Base-by-base conservation (phyloP, 1,140 invertebrate genomes). In the Oscheius sp. region DNA sequence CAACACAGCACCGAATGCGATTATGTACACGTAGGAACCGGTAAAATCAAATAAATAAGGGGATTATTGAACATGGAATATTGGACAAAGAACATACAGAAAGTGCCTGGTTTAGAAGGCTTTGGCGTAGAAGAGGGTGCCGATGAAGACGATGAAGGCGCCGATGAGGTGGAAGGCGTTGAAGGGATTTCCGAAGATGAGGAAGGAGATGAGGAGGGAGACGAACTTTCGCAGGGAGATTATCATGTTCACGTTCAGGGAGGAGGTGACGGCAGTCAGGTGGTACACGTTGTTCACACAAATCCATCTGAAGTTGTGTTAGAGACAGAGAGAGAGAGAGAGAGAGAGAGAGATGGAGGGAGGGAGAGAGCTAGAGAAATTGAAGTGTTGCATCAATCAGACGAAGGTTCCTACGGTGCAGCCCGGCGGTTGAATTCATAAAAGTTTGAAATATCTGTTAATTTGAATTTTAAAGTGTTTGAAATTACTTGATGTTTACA, bases 161-260 rank as follows among this genome's bases (percentile, higher is more conserved):
- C 94, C 95, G 46, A 93, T 81, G 93, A 94, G 97, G 84, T 99
- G 95, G 49, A 89, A 88, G 0, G 90, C 3, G 0, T 94, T 97
- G 82, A 99, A 98, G 2, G 91, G 90, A 87, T 98, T 97, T 73
- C 90, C 87, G 84, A 99, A 99, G 84, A 97, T 96, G 31, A 93
- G 79, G 79, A 98, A 95, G 2, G 95, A 98, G 83, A 99, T 91
- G 23, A 98, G 85, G 38, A 99, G 86, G 15, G 93, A 96, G 3
- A 93, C 87, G 84, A 98, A 99, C 85, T 98, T 98, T 35, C 96
- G 87, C 58, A 98, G 85, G 0, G 96, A 97, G n/a, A 98, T 90
- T 2, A 97, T 92, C 73, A 98, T 87, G 0, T 94, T 98, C 0
- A 98, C 94, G 0, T 93, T 94, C 13, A 99, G 85, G 0, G 94